phyloP scores from a whole-genome alignment of 1,140 invertebrate genomes.

The Tenebrio molitor region DNA sequence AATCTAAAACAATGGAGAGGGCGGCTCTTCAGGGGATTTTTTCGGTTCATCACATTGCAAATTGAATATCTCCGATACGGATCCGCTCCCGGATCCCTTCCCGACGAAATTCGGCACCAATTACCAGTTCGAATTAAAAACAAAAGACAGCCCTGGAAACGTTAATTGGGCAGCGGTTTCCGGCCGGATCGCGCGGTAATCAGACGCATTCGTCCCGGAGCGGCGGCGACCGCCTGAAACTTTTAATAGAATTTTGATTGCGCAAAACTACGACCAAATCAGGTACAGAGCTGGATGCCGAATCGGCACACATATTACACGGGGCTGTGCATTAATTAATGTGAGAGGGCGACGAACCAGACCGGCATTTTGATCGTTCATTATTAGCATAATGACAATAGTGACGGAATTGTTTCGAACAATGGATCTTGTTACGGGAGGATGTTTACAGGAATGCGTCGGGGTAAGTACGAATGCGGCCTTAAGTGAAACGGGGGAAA shows the following conservation, averaged over 20 bases:
- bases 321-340: background rate
- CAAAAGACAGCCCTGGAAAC: background rate
- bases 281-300: background rate
- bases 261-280: background rate
- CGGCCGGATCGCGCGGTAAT: background rate
- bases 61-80: background rate
- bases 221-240: background rate
- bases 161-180: constrained; percentile 9
- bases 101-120: background rate
- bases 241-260: constrained; percentile 15
- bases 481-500: background rate
- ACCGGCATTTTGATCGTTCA: background rate
- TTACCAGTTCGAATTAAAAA: constrained; percentile 16
- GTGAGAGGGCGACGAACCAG: background rate
- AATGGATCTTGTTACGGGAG: background rate
- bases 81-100: background rate
- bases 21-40: background rate
- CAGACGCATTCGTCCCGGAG: background rate
- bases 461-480: background rate
- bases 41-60: background rate
- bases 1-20: constrained; percentile 2
- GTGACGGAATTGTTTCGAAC: background rate
- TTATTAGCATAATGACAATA: constrained; percentile 1
- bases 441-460: constrained; percentile 3
- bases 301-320: background rate